phyloP scores from a whole-genome alignment of 2,113 vertebrate species.

The Sinocyclocheilus maitianheensis region DNA sequence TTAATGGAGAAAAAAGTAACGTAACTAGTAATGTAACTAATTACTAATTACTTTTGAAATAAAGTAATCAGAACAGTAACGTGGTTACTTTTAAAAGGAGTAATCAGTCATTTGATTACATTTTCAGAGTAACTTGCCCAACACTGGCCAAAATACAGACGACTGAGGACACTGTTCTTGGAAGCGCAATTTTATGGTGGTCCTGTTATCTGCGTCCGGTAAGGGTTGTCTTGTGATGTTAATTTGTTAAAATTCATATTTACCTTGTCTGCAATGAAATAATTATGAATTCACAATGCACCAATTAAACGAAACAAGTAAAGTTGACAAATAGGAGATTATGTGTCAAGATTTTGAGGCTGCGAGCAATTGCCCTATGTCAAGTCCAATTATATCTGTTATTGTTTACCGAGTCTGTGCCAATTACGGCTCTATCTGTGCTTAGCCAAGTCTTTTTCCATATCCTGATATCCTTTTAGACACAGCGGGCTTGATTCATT shows the following conservation, averaged over 20 bases:
- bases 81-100: too few species aligned
- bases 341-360: background rate
- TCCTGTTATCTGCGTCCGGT: background rate
- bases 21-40: too few species aligned
- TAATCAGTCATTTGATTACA: too few species aligned
- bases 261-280: background rate
- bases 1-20: too few species aligned
- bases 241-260: background rate
- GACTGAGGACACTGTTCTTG: background rate
- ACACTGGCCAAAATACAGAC: background rate
- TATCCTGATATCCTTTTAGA: background rate
- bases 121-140: too few species aligned
- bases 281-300: constrained; percentile 12
- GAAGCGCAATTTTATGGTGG: background rate
- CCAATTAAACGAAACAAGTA: constrained; percentile 1
- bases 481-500: background rate
- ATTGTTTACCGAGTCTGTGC: constrained; percentile 17
- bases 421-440: constrained; percentile 23
- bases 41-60: too few species aligned
- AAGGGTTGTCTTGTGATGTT: background rate
- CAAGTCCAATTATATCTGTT: constrained; percentile 25
- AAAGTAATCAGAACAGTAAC: too few species aligned
- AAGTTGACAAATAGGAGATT: constrained; percentile 10
- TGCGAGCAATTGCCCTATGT: background rate
- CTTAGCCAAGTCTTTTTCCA: background rate